Evolutionary conservation across 1,140 invertebrate species (phyloP), one percentile per base, ranked within the genome.

Genomic region (Nymphalis io): DNA sequence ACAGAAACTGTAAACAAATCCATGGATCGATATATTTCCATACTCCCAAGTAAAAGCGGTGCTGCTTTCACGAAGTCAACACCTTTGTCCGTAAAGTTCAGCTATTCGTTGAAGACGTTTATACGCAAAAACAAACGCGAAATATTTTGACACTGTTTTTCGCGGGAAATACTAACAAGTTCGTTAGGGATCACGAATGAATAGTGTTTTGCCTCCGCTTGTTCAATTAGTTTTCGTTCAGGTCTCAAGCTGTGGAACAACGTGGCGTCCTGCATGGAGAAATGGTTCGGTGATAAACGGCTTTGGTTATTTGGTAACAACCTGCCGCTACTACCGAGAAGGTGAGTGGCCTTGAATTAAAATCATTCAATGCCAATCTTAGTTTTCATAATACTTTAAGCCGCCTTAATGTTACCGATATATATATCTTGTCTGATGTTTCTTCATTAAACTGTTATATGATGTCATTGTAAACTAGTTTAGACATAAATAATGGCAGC

Each of bases 281-380:
- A 95, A 96, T 96, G 96, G 96, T 95, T 97, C 83, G 95, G 95
- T 93, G 96, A 96, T 93, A 95, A 95, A 89, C 95, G 95, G 93
- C 93, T 96, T 84, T 96, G 96, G 96, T 94, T 97, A 87, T 96
- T 96, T 88, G 96, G 96, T 84, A 96, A 95, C 92, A 96, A 96
- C 87, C 93, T 96, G 86, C 96, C 96, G 75, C 92, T 97, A 78
- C 88, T 96, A 77, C 95, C 96, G 68, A 94, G 96, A 90, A 95
- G 95, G 96, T 96, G 92, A 92, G 67, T 63, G 11, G 11, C 11
- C 53, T 55, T 59, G 16, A 58, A 48, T 61, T 61, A n/a, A 11
- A 20, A 21, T 21, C 13, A 15, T 13, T 15, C n/a, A 44, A 44
- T 44, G 27, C 6, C 27, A 33, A 11, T 13, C 13, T n/a, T 13